phyloP scores from a whole-genome alignment of 2,888 invertebrate species.

The Meloe dianella region DNA sequence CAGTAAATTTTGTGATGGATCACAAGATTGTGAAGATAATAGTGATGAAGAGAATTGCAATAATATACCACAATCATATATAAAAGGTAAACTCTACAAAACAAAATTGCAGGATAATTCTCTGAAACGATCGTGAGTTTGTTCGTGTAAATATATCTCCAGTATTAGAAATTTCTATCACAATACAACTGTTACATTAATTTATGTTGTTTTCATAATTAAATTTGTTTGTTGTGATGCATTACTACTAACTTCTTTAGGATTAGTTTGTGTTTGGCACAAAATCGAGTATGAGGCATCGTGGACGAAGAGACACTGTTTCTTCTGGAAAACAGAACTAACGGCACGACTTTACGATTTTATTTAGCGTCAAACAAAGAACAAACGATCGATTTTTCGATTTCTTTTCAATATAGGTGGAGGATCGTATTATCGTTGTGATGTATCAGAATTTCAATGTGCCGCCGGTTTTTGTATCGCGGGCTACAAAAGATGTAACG shows the following conservation, averaged over 20 bases:
- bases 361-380: conserved; percentile 9
- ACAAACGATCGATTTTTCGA: conserved; percentile 3
- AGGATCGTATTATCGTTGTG: conserved; percentile 38
- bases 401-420: conserved; percentile 21
- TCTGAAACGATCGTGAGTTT: not conserved
- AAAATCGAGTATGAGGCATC: conserved; percentile 13
- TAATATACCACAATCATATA: not conserved
- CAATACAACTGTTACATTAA: conserved; percentile 11
- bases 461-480: conserved; percentile 69
- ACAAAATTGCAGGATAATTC: conserved; percentile 11
- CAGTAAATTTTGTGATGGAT: conserved; percentile 63
- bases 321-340: conserved; percentile 8
- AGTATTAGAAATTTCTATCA: conserved; percentile 2
- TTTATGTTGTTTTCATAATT: too few relatives aligned
- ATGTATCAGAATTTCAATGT: conserved; percentile 63
- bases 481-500: conserved; percentile 62
- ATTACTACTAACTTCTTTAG: conserved; percentile 11
- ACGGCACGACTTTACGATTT: conserved; percentile 19
- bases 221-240: conserved; percentile 14
- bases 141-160: conserved; percentile 4
- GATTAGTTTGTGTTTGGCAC: conserved; percentile 2
- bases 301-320: conserved; percentile 13
- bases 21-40: conserved; percentile 64
- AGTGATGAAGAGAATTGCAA: conserved; percentile 61
- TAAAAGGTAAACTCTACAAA: conserved; percentile 4